These are phyloP conservation scores for Pseudococcus viburni DNA, from an alignment of 2,888 invertebrate species.

Conservation along the genomic window DNA sequence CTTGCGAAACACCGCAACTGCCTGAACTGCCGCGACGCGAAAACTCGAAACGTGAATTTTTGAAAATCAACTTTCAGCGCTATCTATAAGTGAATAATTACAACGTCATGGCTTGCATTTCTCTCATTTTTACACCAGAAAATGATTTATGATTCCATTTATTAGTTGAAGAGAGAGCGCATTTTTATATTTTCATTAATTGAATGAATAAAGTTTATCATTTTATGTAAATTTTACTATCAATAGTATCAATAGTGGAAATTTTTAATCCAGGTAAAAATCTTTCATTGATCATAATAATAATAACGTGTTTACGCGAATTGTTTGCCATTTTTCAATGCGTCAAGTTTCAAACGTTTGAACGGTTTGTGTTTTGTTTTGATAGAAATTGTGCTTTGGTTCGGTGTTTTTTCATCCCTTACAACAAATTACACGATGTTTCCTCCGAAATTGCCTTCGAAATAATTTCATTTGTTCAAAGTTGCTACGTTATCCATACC, in stretches of 20 bases:
- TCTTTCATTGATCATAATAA: background rate
- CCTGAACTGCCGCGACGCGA: background rate
- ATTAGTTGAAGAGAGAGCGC: slow-evolving; percentile 23
- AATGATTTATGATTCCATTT: background rate
- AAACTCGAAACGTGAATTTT: background rate
- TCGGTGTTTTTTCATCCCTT: background rate
- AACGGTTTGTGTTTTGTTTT: background rate
- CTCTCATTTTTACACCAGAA: background rate
- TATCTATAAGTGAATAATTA: background rate
- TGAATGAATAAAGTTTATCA: background rate
- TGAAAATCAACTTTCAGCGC: background rate
- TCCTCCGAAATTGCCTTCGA: too few relatives aligned
- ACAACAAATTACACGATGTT: background rate
- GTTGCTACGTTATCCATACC: background rate
- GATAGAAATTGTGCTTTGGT: background rate
- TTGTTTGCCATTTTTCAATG: background rate
- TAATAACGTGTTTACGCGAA: background rate
- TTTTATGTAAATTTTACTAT: slow-evolving; percentile 3
- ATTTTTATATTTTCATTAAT: background rate
- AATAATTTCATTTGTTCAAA: background rate
- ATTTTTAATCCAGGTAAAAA: slow-evolving; percentile 14
- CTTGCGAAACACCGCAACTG: background rate
- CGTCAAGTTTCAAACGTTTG: background rate
- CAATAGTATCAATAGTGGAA: background rate
- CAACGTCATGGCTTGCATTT: background rate